Evolutionary conservation across 2,888 invertebrate species (phyloP).

Genomic region (Trachelus iudaicus): DNA sequence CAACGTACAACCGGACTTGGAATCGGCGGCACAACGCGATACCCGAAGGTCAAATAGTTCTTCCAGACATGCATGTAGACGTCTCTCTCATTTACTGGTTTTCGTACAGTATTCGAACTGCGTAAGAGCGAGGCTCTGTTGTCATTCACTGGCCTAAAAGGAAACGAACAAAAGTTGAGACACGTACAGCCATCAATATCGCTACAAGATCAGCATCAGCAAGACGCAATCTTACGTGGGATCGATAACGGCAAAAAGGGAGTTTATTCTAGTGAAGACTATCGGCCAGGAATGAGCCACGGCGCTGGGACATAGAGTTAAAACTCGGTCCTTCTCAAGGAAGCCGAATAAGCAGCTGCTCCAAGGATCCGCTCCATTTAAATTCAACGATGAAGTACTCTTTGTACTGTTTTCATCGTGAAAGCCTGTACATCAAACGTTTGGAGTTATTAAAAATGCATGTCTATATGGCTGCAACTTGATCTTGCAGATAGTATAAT

Average conservation of each 20-base stretch:
- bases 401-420: slow-evolving; percentile 68
- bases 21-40: slow-evolving; percentile 93
- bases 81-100: slow-evolving; percentile 93
- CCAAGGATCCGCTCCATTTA: slow-evolving; percentile 87
- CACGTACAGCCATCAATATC: too few species aligned
- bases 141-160: slow-evolving; percentile 90
- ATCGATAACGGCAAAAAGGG: slow-evolving; percentile 93
- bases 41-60: slow-evolving; percentile 96
- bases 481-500: slow-evolving; percentile 2
- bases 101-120: slow-evolving; percentile 87
- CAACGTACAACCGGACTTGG: slow-evolving; percentile 89
- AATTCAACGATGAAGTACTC: slow-evolving; percentile 68
- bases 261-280: slow-evolving; percentile 89
- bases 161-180: slow-evolving; percentile 9
- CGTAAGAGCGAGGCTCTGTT: slow-evolving; percentile 94
- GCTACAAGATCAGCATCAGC: too few species aligned
- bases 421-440: slow-evolving; percentile 55
- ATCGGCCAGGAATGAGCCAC: slow-evolving; percentile 96
- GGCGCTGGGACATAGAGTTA: slow-evolving; percentile 86
- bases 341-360: slow-evolving; percentile 90
- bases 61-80: slow-evolving; percentile 97
- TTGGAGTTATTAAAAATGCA: background rate
- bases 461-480: background rate
- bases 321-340: slow-evolving; percentile 84
- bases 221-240: slow-evolving; percentile 78